Evolutionary conservation across 2,888 invertebrate species (phyloP).

Genomic region (Xanthorhoe spadicearia): DNA sequence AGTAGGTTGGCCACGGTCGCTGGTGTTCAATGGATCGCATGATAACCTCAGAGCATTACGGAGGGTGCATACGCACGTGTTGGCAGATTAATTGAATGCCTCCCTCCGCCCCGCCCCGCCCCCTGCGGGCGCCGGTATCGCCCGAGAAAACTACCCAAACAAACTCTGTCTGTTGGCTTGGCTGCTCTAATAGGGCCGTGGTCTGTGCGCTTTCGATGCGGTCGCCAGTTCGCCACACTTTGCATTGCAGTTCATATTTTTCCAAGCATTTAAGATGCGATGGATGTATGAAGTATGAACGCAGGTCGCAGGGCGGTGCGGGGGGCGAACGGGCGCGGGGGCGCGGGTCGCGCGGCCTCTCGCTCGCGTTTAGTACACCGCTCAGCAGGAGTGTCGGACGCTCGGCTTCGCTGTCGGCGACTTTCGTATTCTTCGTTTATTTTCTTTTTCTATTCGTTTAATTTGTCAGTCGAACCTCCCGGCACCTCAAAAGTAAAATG

Average conservation of each 20-base stretch:
- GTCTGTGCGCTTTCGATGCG: constrained; percentile 5
- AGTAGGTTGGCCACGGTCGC: constrained; percentile 27
- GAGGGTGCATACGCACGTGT: constrained; percentile 78
- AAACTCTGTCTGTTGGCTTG: constrained; percentile 46
- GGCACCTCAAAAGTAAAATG: constrained; percentile 68
- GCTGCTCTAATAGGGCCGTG: constrained; percentile 44
- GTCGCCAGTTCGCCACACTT: constrained; percentile 28
- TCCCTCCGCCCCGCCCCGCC: constrained; percentile 48
- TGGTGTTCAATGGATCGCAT: constrained; percentile 67
- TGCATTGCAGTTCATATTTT: constrained; percentile 66
- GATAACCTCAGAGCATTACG: constrained; percentile 59
- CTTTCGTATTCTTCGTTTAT: constrained; percentile 84
- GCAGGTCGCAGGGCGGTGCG: constrained; percentile 73
- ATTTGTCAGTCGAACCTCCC: constrained; percentile 75
- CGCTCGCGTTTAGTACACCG: constrained; percentile 80
- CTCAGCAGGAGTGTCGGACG: constrained; percentile 84
- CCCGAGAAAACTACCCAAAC: constrained; percentile 56
- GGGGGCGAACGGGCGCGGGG: constrained; percentile 68
- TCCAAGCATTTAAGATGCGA: constrained; percentile 69
- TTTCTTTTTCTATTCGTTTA: constrained; percentile 84
- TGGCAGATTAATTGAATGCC: constrained; percentile 78
- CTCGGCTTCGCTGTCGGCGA: constrained; percentile 80
- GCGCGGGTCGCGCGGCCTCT: constrained; percentile 73
- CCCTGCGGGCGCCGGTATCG: constrained; percentile 39
- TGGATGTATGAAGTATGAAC: constrained; percentile 58